phyloP scores from a whole-genome alignment of 2,888 invertebrate species.

The Automeris io region DNA sequence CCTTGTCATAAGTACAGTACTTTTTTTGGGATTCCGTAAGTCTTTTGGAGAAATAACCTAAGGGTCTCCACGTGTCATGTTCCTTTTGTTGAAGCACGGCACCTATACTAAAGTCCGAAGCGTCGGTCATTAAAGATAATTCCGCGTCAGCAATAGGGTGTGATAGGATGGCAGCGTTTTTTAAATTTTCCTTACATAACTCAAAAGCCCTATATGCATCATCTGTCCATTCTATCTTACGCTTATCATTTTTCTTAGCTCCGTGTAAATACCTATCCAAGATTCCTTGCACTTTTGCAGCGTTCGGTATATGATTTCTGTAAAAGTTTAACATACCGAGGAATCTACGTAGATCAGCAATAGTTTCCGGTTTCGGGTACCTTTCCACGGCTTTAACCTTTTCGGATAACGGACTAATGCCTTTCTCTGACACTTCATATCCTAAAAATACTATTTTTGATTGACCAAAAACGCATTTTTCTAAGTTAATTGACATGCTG shows the following conservation, averaged over 20 bases:
- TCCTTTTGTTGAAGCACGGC: conserved; percentile 4
- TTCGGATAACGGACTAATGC: conserved; percentile 1
- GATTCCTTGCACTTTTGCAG: conserved; percentile 4
- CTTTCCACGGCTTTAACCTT: conserved; percentile 3
- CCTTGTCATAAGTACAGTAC: conserved; percentile 4
- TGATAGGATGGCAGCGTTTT: not conserved
- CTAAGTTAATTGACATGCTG: conserved; percentile 6
- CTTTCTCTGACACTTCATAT: conserved; percentile 1
- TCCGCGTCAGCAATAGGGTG: not conserved
- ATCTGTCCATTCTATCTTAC: not conserved
- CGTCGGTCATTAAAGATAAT: conserved; percentile 1
- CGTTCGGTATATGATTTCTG: conserved; percentile 7
- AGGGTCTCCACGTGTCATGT: conserved; percentile 1
- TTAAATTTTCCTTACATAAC: not conserved
- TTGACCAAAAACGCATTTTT: conserved; percentile 7
- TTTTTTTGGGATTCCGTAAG: conserved; percentile 1
- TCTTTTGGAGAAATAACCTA: conserved; percentile 5
- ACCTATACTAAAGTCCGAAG: not conserved
- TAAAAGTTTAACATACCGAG: conserved; percentile 11
- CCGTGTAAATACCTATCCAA: no score
- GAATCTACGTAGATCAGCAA: conserved; percentile 7
- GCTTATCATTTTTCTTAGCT: conserved; percentile 3
- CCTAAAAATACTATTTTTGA: conserved; percentile 8
- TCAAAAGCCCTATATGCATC: not conserved
- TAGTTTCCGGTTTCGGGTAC: conserved; percentile 5